phyloP scores from a whole-genome alignment of 2,113 vertebrate species.

The Ahaetulla prasina region DNA sequence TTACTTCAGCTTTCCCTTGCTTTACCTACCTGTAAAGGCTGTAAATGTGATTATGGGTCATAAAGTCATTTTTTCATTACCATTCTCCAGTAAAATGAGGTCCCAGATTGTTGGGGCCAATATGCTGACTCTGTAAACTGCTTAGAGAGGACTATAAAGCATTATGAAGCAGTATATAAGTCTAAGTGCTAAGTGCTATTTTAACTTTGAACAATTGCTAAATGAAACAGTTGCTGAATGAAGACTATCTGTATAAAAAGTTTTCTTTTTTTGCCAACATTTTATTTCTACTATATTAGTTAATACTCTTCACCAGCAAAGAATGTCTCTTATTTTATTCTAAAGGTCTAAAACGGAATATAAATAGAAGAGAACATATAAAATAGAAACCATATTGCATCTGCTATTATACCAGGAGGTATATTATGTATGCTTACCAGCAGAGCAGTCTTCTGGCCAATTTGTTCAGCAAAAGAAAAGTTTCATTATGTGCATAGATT shows the following conservation, averaged over 20 bases:
- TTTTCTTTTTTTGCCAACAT: neutral
- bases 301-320: neutral
- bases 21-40: neutral
- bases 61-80: neutral
- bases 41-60: neutral
- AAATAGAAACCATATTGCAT: neutral
- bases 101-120: neutral
- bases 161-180: neutral
- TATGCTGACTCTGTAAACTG: neutral
- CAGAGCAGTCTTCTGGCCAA: neutral
- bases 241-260: neutral
- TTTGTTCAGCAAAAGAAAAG: neutral
- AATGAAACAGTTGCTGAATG: neutral
- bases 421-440: neutral
- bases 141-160: neutral
- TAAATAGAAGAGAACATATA: neutral
- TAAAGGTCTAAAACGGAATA: neutral
- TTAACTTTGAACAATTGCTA: neutral
- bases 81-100: neutral
- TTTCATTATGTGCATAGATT: neutral
- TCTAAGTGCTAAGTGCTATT: neutral
- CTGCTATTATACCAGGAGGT: neutral
- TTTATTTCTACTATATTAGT: neutral
- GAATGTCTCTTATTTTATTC: neutral
- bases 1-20: neutral